These are phyloP conservation scores for Drosophila neutralis DNA, from an alignment of 2,888 invertebrate genomes.

Conservation along the genomic window DNA sequence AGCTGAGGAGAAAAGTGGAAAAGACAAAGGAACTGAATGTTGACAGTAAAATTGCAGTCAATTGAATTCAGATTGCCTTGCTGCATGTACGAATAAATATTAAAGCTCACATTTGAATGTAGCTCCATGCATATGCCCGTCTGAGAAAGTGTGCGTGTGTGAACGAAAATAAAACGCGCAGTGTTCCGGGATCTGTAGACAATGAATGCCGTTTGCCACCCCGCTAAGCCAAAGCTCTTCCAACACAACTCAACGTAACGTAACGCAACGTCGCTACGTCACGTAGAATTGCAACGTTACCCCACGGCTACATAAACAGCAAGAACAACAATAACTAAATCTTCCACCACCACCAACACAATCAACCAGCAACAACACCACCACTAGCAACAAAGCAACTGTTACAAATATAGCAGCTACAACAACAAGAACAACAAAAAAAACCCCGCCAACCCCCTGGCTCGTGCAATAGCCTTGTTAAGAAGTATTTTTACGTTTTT, in stretches of 20 bases:
- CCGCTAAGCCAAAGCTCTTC: conserved; percentile 53
- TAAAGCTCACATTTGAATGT: conserved; percentile 24
- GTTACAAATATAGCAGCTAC: conserved; percentile 61
- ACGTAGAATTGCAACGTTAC: conserved; percentile 61
- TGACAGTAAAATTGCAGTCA: conserved; percentile 26
- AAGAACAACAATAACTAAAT: conserved; percentile 46
- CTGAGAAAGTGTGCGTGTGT: conserved; percentile 28
- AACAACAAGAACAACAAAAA: conserved; percentile 36
- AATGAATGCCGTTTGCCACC: conserved; percentile 44
- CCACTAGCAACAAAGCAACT: conserved; percentile 52
- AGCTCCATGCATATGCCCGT: conserved; percentile 12
- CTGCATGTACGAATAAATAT: conserved; percentile 20
- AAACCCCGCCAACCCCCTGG: conserved; percentile 60
- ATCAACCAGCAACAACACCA: conserved; percentile 31
- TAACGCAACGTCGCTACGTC: conserved; percentile 21
- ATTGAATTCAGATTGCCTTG: conserved; percentile 31
- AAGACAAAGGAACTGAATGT: conserved; percentile 57
- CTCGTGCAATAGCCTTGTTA: conserved; percentile 59
- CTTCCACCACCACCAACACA: conserved; percentile 54
- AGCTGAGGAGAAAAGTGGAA: conserved; percentile 41
- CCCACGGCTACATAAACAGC: conserved; percentile 44
- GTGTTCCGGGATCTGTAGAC: conserved; percentile 47
- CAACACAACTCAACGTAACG: conserved; percentile 23
- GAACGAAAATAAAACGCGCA: conserved; percentile 71
- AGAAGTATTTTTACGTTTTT: conserved; percentile 62